phyloP scores from a whole-genome alignment of 2,888 invertebrate genomes.

The Automeris io region DNA sequence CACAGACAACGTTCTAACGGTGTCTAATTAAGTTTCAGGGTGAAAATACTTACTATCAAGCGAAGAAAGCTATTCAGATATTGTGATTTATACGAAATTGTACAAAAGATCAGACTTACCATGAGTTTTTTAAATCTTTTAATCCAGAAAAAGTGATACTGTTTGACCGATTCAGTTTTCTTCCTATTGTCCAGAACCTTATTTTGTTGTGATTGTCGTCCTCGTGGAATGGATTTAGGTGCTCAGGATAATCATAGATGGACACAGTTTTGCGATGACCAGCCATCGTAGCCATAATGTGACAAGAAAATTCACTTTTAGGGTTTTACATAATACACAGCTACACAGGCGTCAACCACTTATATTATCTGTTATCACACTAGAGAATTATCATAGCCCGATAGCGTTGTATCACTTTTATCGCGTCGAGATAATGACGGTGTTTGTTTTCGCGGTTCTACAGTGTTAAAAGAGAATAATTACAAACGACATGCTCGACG shows the following conservation, averaged over 20 bases:
- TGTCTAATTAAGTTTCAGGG: constrained; percentile 28
- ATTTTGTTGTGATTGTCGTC: constrained; percentile 80
- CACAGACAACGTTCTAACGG: constrained; percentile 8
- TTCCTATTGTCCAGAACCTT: constrained; percentile 78
- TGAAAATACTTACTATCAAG: constrained; percentile 22
- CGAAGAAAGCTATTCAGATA: constrained; percentile 19
- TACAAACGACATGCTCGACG: constrained; percentile 28
- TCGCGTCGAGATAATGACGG: constrained; percentile 61
- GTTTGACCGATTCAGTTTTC: constrained; percentile 71
- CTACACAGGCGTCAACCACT: constrained; percentile 56
- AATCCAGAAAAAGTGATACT: constrained; percentile 80
- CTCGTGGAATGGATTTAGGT: constrained; percentile 85
- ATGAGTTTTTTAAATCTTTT: constrained; percentile 75
- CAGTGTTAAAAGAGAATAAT: constrained; percentile 21
- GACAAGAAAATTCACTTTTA: constrained; percentile 36
- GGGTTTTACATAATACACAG: constrained; percentile 66
- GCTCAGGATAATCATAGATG: constrained; percentile 84
- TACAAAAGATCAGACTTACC: constrained; percentile 56
- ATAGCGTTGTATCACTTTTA: constrained; percentile 63
- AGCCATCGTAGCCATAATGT: constrained; percentile 59
- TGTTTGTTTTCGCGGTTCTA: constrained; percentile 58
- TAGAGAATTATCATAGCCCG: constrained; percentile 57
- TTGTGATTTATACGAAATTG: neutral
- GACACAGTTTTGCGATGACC: constrained; percentile 71
- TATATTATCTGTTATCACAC: constrained; percentile 70